These are phyloP conservation scores for Myanophis thanlyinensis DNA, from an alignment of 2,113 vertebrate species.

Conservation along the genomic window DNA sequence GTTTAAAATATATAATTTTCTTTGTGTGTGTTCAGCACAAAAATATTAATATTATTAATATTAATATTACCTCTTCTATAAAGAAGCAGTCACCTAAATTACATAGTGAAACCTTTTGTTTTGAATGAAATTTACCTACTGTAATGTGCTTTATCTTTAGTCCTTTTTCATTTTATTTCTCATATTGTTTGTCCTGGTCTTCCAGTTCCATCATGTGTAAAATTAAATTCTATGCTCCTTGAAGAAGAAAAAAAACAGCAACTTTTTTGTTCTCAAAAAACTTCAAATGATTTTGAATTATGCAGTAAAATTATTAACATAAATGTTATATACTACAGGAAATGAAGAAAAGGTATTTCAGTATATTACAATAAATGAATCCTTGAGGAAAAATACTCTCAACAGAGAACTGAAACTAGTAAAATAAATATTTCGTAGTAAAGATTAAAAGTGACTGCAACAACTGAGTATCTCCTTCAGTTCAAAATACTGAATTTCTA, in stretches of 20 bases:
- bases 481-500: background rate
- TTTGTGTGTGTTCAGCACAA: background rate
- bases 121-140: slow-evolving; percentile 24
- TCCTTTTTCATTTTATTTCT: slow-evolving; percentile 26
- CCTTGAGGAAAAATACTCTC: background rate
- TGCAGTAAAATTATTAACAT: slow-evolving; percentile 15
- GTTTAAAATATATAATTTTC: background rate
- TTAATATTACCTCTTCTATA: background rate
- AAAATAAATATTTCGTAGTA: background rate
- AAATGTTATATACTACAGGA: background rate
- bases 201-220: slow-evolving; percentile 28
- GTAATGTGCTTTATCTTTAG: slow-evolving; percentile 1
- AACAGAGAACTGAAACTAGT: background rate
- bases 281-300: slow-evolving; percentile 7
- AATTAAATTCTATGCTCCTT: slow-evolving; percentile 27
- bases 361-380: background rate
- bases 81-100: slow-evolving; percentile 1
- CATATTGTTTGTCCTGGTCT: slow-evolving; percentile 18
- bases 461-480: background rate
- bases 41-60: background rate
- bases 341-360: background rate
- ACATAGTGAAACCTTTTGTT: slow-evolving; percentile 11
- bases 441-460: background rate
- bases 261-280: slow-evolving; percentile 23
- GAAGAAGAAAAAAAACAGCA: slow-evolving; percentile 13